phyloP scores from a whole-genome alignment of 2,888 invertebrate species.

The Agrochola circellaris region DNA sequence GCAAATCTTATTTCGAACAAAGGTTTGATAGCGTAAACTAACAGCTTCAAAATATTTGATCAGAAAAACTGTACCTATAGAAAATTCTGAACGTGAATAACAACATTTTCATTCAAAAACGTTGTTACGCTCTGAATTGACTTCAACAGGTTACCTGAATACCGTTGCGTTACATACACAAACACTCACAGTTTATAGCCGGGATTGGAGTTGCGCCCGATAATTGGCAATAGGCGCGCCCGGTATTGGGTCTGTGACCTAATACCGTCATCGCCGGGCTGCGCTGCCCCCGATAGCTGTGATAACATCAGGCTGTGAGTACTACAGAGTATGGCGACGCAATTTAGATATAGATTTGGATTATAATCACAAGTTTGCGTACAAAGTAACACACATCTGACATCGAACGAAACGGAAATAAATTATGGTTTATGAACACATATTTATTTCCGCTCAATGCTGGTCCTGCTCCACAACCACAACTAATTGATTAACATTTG shows the following conservation, averaged over 20 bases:
- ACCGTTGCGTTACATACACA: constrained; percentile 1
- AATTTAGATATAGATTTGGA: neutral
- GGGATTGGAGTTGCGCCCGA: constrained; percentile 41
- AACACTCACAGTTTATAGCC: constrained; percentile 16
- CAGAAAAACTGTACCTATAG: neutral
- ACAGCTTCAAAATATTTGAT: neutral
- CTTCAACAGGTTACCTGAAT: constrained; percentile 28
- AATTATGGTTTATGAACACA: too few species aligned
- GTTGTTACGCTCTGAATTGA: neutral
- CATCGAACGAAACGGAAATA: too few species aligned
- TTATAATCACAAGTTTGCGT: neutral
- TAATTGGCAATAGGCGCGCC: constrained; percentile 55
- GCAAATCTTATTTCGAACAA: neutral
- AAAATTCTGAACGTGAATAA: neutral
- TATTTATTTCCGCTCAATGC: too few species aligned
- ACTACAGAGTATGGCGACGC: neutral
- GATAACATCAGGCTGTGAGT: constrained; percentile 35
- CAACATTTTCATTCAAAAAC: neutral
- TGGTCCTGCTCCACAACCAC: too few species aligned
- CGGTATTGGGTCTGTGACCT: constrained; percentile 51
- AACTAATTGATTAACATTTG: too few species aligned
- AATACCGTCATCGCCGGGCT: constrained; percentile 43
- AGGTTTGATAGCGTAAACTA: neutral
- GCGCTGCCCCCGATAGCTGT: constrained; percentile 32
- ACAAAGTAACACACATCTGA: too few species aligned